Conservation (phyloP, 2,797 vertebrate species). For the Centroberyx gerrardi region DNA sequence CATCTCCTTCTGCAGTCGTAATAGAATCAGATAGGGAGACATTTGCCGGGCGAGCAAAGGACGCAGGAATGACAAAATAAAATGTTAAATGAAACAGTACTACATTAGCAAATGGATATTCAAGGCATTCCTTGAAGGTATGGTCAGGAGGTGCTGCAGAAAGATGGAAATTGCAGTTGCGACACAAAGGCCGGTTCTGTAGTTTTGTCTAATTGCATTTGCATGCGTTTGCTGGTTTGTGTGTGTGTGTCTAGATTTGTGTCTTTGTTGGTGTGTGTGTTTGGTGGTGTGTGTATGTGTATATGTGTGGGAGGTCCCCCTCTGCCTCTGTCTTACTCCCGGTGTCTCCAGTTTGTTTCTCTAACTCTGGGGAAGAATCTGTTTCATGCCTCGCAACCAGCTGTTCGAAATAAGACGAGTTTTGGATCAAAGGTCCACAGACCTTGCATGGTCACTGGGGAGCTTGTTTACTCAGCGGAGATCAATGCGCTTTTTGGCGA, state of each 20-base stretch:
- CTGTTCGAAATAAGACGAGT: not conserved
- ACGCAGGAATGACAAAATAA: slow-evolving; percentile 6
- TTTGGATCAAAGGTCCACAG: not conserved
- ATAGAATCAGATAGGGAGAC: slow-evolving; percentile 48
- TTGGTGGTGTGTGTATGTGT: not conserved
- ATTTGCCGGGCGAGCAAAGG: slow-evolving; percentile 34
- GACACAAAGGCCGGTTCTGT: slow-evolving; percentile 11
- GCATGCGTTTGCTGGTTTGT: not conserved
- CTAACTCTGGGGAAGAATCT: too few relatives aligned
- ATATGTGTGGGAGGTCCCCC: not conserved
- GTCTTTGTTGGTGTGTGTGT: not conserved
- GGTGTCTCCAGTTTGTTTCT: too few relatives aligned
- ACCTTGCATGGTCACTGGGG: too few relatives aligned
- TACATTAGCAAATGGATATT: slow-evolving; percentile 22
- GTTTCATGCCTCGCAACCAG: not conserved
- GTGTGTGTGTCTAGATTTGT: not conserved
- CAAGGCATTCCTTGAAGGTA: slow-evolving; percentile 8
- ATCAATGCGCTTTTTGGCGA: not conserved
- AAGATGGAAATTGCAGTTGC: slow-evolving; percentile 25
- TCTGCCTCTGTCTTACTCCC: too few relatives aligned
- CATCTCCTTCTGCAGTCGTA: slow-evolving; percentile 18
- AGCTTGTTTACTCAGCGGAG: not conserved
- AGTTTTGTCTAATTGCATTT: slow-evolving; percentile 8
- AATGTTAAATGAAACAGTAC: slow-evolving; percentile 16
- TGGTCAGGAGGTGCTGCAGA: not conserved